phyloP scores from a whole-genome alignment of 2,797 vertebrate species.

The Erethizon dorsatum region DNA sequence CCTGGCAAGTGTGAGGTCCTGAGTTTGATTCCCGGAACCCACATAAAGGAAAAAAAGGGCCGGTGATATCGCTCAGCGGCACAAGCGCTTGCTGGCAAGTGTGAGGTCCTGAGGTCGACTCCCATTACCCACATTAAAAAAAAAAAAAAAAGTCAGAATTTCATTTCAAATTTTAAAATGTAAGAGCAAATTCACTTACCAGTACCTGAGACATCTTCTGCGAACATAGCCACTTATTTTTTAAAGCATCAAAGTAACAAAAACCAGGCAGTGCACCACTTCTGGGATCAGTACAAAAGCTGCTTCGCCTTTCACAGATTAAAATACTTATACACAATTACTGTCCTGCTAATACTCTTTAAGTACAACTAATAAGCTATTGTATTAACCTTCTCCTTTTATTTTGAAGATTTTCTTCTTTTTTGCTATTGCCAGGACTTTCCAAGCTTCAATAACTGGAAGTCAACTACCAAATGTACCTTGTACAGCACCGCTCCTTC shows the following conservation, averaged over 20 bases:
- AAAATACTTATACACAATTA: neutral
- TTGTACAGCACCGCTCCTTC: neutral
- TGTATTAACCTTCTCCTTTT: neutral
- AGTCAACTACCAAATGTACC: neutral
- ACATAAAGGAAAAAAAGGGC: too few relatives aligned
- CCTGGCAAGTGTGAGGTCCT: too few relatives aligned
- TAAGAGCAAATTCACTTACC: constrained; percentile 88
- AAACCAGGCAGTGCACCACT: constrained; percentile 89
- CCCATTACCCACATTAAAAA: too few relatives aligned
- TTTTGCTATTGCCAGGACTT: neutral
- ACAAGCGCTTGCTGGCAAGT: too few relatives aligned
- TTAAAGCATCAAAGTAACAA: constrained; percentile 82
- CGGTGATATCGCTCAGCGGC: too few relatives aligned
- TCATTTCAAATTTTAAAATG: constrained; percentile 33
- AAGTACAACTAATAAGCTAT: constrained; percentile 24
- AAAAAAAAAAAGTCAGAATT: neutral
- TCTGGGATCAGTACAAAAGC: constrained; percentile 72
- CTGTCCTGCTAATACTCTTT: neutral
- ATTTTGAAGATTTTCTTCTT: neutral
- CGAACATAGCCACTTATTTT: constrained; percentile 80
- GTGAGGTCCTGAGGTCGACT: too few relatives aligned
- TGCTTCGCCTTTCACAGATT: constrained; percentile 58
- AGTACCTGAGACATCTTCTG: constrained; percentile 88
- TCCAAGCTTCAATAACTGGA: neutral
- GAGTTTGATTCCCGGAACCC: too few relatives aligned